phyloP scores from a whole-genome alignment of 2,113 vertebrate genomes.

The Perccottus glenii region DNA sequence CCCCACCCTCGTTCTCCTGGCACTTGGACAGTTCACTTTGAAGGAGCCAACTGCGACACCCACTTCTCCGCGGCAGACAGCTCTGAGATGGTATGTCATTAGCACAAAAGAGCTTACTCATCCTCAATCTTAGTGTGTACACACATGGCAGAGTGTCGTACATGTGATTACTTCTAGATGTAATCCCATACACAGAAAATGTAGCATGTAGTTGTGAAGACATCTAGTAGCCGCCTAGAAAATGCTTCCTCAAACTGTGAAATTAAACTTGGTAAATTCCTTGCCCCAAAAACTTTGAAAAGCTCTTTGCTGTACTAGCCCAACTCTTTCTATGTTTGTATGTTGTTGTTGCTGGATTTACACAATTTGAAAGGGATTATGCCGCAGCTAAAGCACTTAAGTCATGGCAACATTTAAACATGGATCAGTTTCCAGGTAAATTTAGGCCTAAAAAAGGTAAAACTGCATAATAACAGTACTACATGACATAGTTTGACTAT shows the following conservation, averaged over 20 bases:
- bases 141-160: too few species aligned
- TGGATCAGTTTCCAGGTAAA: background rate
- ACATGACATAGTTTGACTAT: slow-evolving; percentile 36
- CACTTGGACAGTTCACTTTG: slow-evolving; percentile 95
- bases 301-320: background rate
- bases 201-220: background rate
- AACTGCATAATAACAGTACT: slow-evolving; percentile 15
- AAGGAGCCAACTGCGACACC: slow-evolving; percentile 92
- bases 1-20: slow-evolving; percentile 91
- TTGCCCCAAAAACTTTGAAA: background rate
- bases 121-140: background rate
- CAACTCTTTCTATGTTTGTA: background rate
- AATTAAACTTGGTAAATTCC: background rate
- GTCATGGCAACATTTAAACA: background rate
- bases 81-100: slow-evolving; percentile 85
- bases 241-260: too few species aligned
- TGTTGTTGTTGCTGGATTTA: slow-evolving; percentile 17
- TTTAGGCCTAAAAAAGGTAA: slow-evolving; percentile 51
- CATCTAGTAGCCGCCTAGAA: too few species aligned
- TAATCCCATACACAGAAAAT: background rate
- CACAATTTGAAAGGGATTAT: slow-evolving; percentile 17
- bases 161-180: background rate
- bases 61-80: slow-evolving; percentile 86
- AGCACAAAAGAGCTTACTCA: background rate
- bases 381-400: background rate